phyloP scores from a whole-genome alignment of 2,113 vertebrate genomes.

The Dicentrarchus labrax region DNA sequence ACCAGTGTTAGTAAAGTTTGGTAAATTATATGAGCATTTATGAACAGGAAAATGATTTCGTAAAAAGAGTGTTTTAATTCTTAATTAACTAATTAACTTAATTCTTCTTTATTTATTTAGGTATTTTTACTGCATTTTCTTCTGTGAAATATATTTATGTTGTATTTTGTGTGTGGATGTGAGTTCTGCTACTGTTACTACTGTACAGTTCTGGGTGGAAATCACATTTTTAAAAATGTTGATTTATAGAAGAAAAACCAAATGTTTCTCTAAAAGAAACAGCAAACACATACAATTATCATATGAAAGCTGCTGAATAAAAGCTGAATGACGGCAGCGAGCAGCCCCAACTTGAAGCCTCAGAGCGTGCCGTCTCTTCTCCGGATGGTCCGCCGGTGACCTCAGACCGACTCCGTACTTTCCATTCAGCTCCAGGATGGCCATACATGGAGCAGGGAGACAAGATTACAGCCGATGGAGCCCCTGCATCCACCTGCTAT shows the following conservation, averaged over 20 bases:
- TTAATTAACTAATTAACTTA: too few species aligned
- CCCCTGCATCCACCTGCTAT: slow-evolving; percentile 65
- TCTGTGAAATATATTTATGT: not conserved
- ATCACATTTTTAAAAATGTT: too few species aligned
- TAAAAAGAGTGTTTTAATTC: too few species aligned
- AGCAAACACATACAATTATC: not conserved
- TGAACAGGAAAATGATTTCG: too few species aligned
- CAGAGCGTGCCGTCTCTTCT: slow-evolving; percentile 38
- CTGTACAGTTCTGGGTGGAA: not conserved
- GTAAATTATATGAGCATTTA: too few species aligned
- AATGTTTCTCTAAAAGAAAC: not conserved
- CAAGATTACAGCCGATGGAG: slow-evolving; percentile 42
- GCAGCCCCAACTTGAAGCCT: slow-evolving; percentile 20
- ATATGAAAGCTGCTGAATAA: not conserved
- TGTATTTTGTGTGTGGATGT: not conserved
- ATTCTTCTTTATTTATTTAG: too few species aligned
- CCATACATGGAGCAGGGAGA: slow-evolving; percentile 77
- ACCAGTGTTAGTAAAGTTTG: too few species aligned
- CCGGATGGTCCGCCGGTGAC: slow-evolving; percentile 50
- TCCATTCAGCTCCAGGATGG: slow-evolving; percentile 59
- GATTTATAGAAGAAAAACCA: too few species aligned
- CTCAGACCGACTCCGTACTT: slow-evolving; percentile 50
- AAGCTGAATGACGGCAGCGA: not conserved
- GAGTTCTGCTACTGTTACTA: not conserved
- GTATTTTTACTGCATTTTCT: too few species aligned